A percentile compares a stretch with the other conserved stretches of the same genome.
phyloP scores from a whole-genome alignment of 2,113 vertebrate species.

The Ibidorhyncha struthersii region DNA sequence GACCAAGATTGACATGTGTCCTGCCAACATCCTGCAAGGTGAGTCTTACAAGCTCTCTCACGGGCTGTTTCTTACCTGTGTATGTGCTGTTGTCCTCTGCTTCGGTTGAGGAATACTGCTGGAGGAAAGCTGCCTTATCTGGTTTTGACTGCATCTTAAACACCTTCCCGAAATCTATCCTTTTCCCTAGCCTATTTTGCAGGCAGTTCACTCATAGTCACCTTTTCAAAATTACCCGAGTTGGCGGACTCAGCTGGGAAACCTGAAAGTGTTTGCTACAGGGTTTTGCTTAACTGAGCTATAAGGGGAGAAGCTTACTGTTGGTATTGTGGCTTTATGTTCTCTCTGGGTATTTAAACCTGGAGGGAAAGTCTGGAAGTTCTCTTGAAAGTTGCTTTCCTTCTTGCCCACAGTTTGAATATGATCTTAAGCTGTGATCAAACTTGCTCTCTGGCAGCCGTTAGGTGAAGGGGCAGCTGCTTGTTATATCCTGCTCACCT shows the following conservation, averaged over 20 bases:
- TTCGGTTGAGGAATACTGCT: background rate
- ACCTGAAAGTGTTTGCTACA: background rate
- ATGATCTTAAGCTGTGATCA: background rate
- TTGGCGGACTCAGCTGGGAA: background rate
- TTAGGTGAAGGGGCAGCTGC: background rate
- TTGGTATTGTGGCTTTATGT: background rate
- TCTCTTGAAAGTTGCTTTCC: background rate
- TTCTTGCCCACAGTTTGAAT: background rate
- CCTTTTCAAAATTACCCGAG: background rate
- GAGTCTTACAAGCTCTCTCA: slow-evolving; percentile 28
- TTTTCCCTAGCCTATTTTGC: background rate
- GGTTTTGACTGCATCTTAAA: background rate
- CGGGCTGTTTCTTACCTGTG: background rate
- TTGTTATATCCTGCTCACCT: background rate
- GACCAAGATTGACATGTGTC: slow-evolving; percentile 99
- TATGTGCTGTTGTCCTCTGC: background rate
- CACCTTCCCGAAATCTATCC: background rate
- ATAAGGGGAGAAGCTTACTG: background rate
- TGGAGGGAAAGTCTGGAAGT: background rate
- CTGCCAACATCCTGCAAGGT: slow-evolving; percentile 98
- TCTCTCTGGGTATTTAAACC: background rate
- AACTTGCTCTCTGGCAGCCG: background rate
- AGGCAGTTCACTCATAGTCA: background rate
- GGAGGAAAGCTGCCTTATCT: background rate
- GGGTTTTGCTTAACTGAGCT: background rate